Evolutionary conservation across 2,113 vertebrate genomes (phyloP), one percentile per base, ranked within the genome.

Genomic region (Reinhardtius hippoglossoides): DNA sequence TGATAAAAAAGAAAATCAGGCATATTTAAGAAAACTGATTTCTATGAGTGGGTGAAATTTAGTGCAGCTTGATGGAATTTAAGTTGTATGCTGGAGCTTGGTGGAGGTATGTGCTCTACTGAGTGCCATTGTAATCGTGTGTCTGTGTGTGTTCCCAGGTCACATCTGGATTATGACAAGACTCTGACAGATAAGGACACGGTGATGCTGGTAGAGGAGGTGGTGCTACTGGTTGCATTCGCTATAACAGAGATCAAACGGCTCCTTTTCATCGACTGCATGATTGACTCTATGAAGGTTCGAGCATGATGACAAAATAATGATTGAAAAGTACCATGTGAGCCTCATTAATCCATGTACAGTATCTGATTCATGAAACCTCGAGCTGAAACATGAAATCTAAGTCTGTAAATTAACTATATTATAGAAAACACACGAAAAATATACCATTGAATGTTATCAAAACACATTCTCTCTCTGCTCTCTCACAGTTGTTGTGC

Each of bases 251-350:
- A 96, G 81, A 87, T 98, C 62, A 94, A 96, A 71, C 94, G 95
- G 52, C 95, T 97, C 72, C 90, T 97, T 81, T 95, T 98, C 60
- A 95, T 98, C 0, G 95, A 95, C 16, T 96, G 93, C 78, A 62
- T 97, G 10, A 74, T 95, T 16, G 96, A 98, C 86, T 97, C 97
- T 4, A 84, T 97, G 54, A 98, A 98, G 97, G 97, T 98, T 15
- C 44, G 81, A 65, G 54, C 21, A 55, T 24, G 42, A 57, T 67
- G 48, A 67, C 44, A 14, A 63, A 13, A 40, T 40, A 40, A 37
- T 61, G 31, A 40, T 40, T 18, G 5, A 9, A 20, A 27, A 31
- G 5, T 6, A 3, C 2, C 15, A 20, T 50, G 48, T 20, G 50
- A 54, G 50, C 20, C 7, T 8, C 9, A n/a, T 54, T 16, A 50